phyloP scores from a whole-genome alignment of 1,140 invertebrate species.

The Caenorhabditis brenneri region DNA sequence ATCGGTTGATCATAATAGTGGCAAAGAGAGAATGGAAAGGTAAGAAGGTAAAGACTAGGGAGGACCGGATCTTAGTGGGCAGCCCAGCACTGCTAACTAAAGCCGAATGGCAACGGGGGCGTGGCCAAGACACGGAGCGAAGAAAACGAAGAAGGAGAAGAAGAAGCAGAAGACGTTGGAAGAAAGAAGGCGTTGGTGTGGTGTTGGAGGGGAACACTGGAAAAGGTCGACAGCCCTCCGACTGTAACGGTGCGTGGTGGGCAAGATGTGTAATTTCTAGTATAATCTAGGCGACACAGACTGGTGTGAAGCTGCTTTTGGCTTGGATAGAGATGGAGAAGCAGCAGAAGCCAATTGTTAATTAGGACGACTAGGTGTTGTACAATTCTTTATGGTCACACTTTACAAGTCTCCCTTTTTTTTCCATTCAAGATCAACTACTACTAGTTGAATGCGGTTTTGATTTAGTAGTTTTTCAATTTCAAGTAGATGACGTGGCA shows the following conservation, averaged over 20 bases:
- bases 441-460: not conserved
- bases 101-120: conserved; percentile 33
- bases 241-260: conserved; percentile 36
- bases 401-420: not conserved
- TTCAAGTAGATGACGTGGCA: not conserved
- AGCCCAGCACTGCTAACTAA: conserved; percentile 38
- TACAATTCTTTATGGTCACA: conserved; percentile 37
- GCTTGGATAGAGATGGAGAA: no score
- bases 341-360: not conserved
- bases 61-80: conserved; percentile 39
- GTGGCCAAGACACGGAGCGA: conserved; percentile 29
- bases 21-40: conserved; percentile 34
- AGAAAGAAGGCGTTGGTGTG: not conserved
- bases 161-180: conserved; percentile 8
- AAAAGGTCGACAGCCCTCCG: conserved; percentile 35
- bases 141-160: not conserved
- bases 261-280: conserved; percentile 38
- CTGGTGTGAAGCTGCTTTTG: conserved; percentile 39
- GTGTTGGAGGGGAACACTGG: conserved; percentile 10
- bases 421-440: not conserved
- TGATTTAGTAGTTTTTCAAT: not conserved
- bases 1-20: conserved; percentile 15
- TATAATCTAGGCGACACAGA: conserved; percentile 34
- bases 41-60: conserved; percentile 25
- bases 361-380: conserved; percentile 33